Conservation (phyloP, 2,888 invertebrate genomes). For the Metellina segmentata region DNA sequence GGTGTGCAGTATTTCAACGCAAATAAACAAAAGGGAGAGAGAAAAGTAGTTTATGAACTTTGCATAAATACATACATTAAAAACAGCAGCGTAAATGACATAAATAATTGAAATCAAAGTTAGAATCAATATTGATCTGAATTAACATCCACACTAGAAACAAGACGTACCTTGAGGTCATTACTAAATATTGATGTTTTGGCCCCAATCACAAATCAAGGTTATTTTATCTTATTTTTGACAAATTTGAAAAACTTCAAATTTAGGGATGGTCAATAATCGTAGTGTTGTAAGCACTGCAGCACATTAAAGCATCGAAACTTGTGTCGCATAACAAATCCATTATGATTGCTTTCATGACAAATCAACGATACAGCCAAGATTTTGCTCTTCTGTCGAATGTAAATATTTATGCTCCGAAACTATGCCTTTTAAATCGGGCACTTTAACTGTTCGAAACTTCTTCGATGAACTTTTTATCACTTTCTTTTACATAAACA, state of each 20-base stretch:
- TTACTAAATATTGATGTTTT: background rate
- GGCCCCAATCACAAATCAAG: too few species aligned
- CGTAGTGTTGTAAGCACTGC: background rate
- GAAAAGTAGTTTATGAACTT: too few species aligned
- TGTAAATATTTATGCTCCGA: background rate
- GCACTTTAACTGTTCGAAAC: background rate
- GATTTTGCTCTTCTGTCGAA: background rate
- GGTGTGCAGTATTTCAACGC: too few species aligned
- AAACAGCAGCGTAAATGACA: too few species aligned
- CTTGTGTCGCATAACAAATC: background rate
- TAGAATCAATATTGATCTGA: background rate
- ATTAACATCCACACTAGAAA: background rate
- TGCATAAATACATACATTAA: too few species aligned
- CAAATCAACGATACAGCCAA: background rate
- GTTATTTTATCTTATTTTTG: too few species aligned
- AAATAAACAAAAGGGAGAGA: too few species aligned
- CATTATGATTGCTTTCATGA: background rate
- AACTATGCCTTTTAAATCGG: background rate
- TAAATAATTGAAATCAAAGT: too few species aligned
- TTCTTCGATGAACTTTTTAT: background rate
- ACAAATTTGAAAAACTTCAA: background rate
- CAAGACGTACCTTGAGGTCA: background rate
- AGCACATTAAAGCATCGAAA: background rate
- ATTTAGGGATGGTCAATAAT: background rate
- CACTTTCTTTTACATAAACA: background rate